Base-by-base conservation (phyloP, 1,140 invertebrate species). In the Hylaeus volcanicus region DNA sequence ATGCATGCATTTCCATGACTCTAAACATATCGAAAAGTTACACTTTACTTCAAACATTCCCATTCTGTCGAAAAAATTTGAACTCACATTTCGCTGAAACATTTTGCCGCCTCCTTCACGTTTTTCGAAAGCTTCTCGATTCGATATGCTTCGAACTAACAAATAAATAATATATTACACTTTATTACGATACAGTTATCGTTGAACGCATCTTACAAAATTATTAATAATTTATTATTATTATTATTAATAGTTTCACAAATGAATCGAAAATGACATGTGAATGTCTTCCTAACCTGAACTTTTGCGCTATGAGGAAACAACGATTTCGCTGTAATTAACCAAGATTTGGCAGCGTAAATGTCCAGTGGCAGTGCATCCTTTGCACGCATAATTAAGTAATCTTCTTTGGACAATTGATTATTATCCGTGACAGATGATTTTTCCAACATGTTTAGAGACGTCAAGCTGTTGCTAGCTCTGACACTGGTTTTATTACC, bases 311-410 rank as follows among this genome's bases (percentile, higher is more conserved):
- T 97, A 53, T 96, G 95, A 0, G 97, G 97, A 94, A 96, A 98
- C 77, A 98, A 94, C 9, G 96, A 97, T 95, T 97, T 97, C 0
- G 97, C 97, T 9, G 97, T 98, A n/a, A 98, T 95, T 93, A 98
- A 96, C 97, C 97, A 98, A 39, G 97, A 96, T 94, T 98, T 98
- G 1, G 97, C 97, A 53, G 96, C 95, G 92, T 95, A 95, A 79
- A 96, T 95, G 92, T 98, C 96, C 53, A 90, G 93, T 74, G 95
- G 94, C 48, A 97, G 93, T 53, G 95, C 94, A 88, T 95, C 94
- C 92, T 97, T 97, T 1, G 97, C 96, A 90, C 95, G 93, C 74
- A 94, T 94, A 88, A 98, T 96, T 74, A 98, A 95, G 93, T 97
- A 98, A 88, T 97, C 96, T 94, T 97, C 96, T 89, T 96, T 96